Evolutionary conservation across 1,140 invertebrate species (phyloP).

Genomic region (Hycleus cichorii): DNA sequence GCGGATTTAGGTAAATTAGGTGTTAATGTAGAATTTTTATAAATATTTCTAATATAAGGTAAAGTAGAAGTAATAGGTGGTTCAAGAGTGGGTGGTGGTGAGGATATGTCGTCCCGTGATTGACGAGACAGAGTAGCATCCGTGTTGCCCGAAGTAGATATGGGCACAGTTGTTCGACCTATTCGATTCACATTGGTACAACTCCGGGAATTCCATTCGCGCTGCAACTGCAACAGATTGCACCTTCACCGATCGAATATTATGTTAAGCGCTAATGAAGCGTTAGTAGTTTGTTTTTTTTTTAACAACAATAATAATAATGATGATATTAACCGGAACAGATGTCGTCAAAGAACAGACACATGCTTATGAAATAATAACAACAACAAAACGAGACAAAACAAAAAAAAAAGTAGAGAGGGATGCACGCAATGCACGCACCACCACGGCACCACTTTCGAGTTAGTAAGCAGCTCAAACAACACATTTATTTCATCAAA

Average conservation of each 20-base stretch:
- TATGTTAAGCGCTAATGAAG: constrained; percentile 8
- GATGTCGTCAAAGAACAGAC: constrained; percentile 2
- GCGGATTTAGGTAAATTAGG: constrained; percentile 57
- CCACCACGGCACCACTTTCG: constrained; percentile 38
- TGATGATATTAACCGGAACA: too few species aligned
- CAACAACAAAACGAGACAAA: background rate
- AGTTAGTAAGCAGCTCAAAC: constrained; percentile 33
- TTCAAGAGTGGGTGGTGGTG: constrained; percentile 33
- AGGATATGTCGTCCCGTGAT: constrained; percentile 23
- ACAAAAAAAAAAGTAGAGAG: constrained; percentile 4
- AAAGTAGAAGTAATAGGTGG: constrained; percentile 44
- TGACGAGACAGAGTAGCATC: constrained; percentile 41
- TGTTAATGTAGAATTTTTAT: constrained; percentile 45
- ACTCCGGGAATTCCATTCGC: constrained; percentile 43
- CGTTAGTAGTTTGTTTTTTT: constrained; percentile 17
- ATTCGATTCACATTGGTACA: constrained; percentile 39
- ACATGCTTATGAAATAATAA: constrained; percentile 22
- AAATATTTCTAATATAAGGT: constrained; percentile 51
- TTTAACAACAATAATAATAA: too few species aligned
- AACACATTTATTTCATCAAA: background rate
- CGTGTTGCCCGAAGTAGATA: constrained; percentile 40
- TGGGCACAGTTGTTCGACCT: constrained; percentile 36
- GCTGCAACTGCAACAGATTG: constrained; percentile 43
- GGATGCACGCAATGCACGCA: constrained; percentile 38
- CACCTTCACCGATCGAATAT: constrained; percentile 30